Evolutionary conservation across 1,140 invertebrate genomes (phyloP), one percentile per base, ranked within the genome.

Genomic region (Chymomyza costata): DNA sequence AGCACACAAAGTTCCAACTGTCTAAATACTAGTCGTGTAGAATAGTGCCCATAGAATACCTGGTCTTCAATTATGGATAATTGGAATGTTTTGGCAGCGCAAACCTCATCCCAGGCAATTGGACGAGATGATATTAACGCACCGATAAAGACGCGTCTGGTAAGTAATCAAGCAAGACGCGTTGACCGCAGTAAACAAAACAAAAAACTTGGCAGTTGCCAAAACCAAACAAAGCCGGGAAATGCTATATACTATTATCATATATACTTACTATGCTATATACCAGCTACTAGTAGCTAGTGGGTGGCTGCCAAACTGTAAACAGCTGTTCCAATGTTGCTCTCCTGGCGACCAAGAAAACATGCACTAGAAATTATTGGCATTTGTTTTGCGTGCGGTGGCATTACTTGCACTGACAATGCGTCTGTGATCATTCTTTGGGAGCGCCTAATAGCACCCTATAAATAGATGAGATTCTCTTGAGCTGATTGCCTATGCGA

Each of bases 41-140:
- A 8, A 38, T 10, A 28, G 6, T 43, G 52, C n/a, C 31, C 38
- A 55, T 56, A n/a, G 46, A 28, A 40, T 47, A 31, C 7, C 37
- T 37, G 34, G 41, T 30, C 17, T 25, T 13, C 15, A 51, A 53
- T 51, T 45, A 84, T 84, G 82, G 82, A 84, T 80, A 84, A 81
- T 76, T 84, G 82, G 82, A 84, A 84, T 70, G 82, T 84, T 81
- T 81, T 84, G 64, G 78, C 82, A 68, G 82, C 69, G 14, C 82
- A 84, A 58, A 84, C 82, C 43, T 67, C 80, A 31, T 78, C 78
- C 30, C 65, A 74, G 49, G 82, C 78, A 11, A 81, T 84, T 58
- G 78, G 66, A 46, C 69, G 74, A 18, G 78, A 84, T 63, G 82
- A 63, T 31, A 43, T 60, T 13, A 66, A 39, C 17, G 41, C 47